Conservation (phyloP, 2,888 invertebrate species). For the Coelinius sp. region DNA sequence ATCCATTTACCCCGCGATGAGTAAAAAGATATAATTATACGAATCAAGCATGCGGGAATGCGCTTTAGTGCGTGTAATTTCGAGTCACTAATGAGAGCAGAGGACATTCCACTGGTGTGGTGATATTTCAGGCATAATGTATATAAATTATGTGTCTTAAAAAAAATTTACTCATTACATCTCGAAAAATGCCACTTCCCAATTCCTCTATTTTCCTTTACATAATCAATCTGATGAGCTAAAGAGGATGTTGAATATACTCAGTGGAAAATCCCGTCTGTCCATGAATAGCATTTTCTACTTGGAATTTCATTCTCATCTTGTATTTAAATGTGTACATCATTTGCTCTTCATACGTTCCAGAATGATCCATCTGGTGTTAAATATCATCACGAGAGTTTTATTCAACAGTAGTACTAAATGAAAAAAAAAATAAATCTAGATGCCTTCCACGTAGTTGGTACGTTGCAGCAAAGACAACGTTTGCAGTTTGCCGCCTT, state of each 20-base stretch:
- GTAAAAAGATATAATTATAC: not conserved
- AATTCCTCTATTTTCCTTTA: not conserved
- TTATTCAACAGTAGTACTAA: not conserved
- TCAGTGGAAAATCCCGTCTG: not conserved
- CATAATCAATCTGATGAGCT: not conserved
- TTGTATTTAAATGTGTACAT: not conserved
- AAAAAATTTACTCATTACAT: not conserved
- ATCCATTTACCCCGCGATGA: not conserved
- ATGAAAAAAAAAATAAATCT: conserved; percentile 25
- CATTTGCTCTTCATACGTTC: not conserved
- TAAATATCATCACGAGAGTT: conserved; percentile 11
- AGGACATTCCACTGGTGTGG: conserved; percentile 34
- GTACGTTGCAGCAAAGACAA: conserved; percentile 19
- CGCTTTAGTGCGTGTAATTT: conserved; percentile 17
- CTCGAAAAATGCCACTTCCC: not conserved
- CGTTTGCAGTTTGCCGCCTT: conserved; percentile 35
- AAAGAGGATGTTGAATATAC: not conserved
- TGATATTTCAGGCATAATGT: conserved; percentile 28
- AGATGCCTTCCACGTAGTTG: conserved; percentile 30
- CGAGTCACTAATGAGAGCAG: conserved; percentile 36
- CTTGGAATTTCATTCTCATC: not conserved
- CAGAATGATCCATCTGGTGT: not conserved
- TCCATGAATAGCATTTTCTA: not conserved
- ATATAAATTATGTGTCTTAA: no score
- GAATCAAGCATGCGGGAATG: conserved; percentile 15